Conservation (phyloP, 1,140 invertebrate species). For the Temnothorax nylanderi region DNA sequence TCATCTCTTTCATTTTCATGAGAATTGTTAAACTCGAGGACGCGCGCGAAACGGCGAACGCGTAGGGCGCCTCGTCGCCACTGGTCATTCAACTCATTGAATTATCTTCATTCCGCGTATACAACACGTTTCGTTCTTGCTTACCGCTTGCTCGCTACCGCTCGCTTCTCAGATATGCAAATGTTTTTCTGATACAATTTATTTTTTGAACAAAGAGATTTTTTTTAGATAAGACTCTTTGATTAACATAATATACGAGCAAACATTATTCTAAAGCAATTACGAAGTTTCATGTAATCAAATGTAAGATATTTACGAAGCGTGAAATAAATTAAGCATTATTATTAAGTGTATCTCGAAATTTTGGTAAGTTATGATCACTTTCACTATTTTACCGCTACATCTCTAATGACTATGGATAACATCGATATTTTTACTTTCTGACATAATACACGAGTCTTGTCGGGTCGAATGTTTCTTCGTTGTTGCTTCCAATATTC, state of each 20-base stretch:
- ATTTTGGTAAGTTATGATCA: background rate
- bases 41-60: constrained; percentile 26
- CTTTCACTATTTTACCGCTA: constrained; percentile 11
- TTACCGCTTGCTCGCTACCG: background rate
- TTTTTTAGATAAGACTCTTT: background rate
- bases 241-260: background rate
- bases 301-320: background rate
- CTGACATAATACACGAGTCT: background rate
- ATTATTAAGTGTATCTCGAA: background rate
- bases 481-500: background rate
- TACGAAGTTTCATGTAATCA: background rate
- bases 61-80: constrained; percentile 34
- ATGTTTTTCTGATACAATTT: background rate
- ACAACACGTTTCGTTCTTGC: constrained; percentile 11
- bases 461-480: too few species aligned
- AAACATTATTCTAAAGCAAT: background rate
- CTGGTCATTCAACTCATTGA: constrained; percentile 38
- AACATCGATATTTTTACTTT: background rate
- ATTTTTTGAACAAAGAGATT: background rate
- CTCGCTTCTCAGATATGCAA: background rate
- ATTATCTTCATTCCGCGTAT: constrained; percentile 1
- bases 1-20: constrained; percentile 53
- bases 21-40: constrained; percentile 15
- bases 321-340: background rate
- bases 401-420: background rate